Evolutionary conservation across 2,113 vertebrate species (phyloP).

Genomic region (Turnix velox): DNA sequence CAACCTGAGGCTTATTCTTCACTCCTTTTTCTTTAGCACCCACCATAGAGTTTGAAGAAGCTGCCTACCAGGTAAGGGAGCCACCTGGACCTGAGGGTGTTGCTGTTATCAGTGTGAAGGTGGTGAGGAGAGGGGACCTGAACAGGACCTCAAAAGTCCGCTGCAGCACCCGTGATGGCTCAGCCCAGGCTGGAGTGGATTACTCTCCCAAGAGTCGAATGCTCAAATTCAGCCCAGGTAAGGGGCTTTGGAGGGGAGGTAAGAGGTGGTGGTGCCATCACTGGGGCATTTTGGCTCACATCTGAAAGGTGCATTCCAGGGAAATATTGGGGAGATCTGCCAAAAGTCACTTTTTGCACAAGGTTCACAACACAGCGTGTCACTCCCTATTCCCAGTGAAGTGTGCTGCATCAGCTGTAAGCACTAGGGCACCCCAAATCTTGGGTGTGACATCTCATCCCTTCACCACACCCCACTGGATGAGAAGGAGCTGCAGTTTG

Average conservation of each 20-base stretch:
- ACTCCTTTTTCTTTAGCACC: slow-evolving; percentile 70
- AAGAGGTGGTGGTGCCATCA: accelerated
- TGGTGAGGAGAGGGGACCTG: slow-evolving; percentile 87
- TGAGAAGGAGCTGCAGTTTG: not conserved
- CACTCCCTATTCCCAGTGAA: not conserved
- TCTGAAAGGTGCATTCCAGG: not conserved
- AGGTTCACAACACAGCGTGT: not conserved
- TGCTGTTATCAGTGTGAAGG: slow-evolving; percentile 83
- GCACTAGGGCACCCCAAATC: not conserved
- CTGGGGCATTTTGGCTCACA: accelerated
- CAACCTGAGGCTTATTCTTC: not conserved
- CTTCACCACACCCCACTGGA: not conserved
- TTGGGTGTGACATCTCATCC: not conserved
- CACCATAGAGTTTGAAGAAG: slow-evolving; percentile 88
- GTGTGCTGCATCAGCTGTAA: not conserved
- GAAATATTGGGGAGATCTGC: not conserved
- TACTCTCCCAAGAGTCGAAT: slow-evolving; percentile 95
- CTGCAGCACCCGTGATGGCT: slow-evolving; percentile 95
- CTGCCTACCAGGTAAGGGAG: slow-evolving; percentile 89
- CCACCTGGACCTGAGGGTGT: slow-evolving; percentile 85
- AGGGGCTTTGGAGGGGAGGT: not conserved
- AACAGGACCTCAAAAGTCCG: slow-evolving; percentile 93
- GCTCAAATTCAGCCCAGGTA: slow-evolving; percentile 92
- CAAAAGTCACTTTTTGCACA: accelerated
- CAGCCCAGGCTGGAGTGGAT: slow-evolving; percentile 94